Conservation (phyloP, 2,113 vertebrate species). For the Trematomus loennbergii region DNA sequence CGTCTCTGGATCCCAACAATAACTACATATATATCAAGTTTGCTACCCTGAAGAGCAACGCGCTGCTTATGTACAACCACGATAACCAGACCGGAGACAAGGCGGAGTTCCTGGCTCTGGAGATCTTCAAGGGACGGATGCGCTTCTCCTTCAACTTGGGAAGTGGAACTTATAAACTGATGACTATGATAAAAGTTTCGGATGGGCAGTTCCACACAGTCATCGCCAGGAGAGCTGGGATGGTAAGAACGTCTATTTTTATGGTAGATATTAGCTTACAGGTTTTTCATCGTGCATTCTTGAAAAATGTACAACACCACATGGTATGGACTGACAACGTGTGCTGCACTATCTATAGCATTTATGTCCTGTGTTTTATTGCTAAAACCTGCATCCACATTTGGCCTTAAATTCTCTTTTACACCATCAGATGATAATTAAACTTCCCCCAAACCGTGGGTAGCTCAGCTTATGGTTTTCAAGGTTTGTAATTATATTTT, state of each 20-base stretch:
- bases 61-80: slow-evolving; percentile 93
- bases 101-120: slow-evolving; percentile 95
- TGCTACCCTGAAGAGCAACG: slow-evolving; percentile 91
- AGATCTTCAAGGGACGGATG: slow-evolving; percentile 90
- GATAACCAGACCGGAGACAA: slow-evolving; percentile 96
- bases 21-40: slow-evolving; percentile 99
- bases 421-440: slow-evolving; percentile 75
- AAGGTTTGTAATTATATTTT: slow-evolving; percentile 78
- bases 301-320: neutral
- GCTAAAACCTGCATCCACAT: slow-evolving; percentile 57
- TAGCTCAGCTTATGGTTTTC: slow-evolving; percentile 69
- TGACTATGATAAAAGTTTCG: slow-evolving; percentile 92
- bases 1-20: slow-evolving; percentile 96
- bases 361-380: slow-evolving; percentile 53
- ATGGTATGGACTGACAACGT: slow-evolving; percentile 4
- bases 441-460: slow-evolving; percentile 61
- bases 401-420: slow-evolving; percentile 60
- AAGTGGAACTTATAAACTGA: slow-evolving; percentile 91
- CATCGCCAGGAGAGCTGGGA: slow-evolving; percentile 94
- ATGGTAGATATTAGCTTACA: neutral
- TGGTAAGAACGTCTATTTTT: slow-evolving; percentile 84
- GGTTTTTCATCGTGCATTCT: slow-evolving; percentile 7
- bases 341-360: slow-evolving; percentile 30
- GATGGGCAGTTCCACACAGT: slow-evolving; percentile 97
- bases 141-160: slow-evolving; percentile 97